Evolutionary conservation across 92 coral and sea anemone genomes (phyloP), one percentile per base, ranked within the genome.

Genomic region (Epizoanthus scotinus): DNA sequence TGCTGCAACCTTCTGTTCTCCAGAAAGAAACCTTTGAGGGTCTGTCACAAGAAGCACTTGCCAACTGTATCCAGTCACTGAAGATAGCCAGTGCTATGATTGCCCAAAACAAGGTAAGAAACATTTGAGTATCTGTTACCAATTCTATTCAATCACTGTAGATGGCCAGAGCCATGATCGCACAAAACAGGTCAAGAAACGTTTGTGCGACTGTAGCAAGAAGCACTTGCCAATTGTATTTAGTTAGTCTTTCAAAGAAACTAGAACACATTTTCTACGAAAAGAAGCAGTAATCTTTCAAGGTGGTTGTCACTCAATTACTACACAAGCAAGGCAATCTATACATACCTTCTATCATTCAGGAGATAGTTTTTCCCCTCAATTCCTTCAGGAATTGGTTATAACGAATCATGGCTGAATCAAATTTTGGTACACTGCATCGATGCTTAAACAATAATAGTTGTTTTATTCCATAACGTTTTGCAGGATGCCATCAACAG

Each of bases 1-100:
- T 77, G n/a, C 60, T 42, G 21, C 26, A 18, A 20, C 22, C 26
- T 47, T 22, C 19, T 56, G 12, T 50, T 49, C 25, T 71, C 13
- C 65, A 95, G 99, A 95, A 91, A 93, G 99, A 95, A 87, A 95
- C 99, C 6, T 95, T 95, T 63, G 99, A 95, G 86, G 99, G 99
- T 8, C 80, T 95, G 36, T 93, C 99, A n/a, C 99, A 95, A 84
- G 99, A 95, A 73, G 99, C 99, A 14, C 71, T 95, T 82, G 94
- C 98, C 40, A 83, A 86, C 14, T 95, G 99, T 68, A 93, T 95
- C 27, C 84, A 81, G 69, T 93, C 99, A 26, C 94, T 95, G 56
- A 95, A 95, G 84, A 66, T 87, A 36, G 99, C 98, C 14, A 93
- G 94, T 77, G 86, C 98, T 28, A 93, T 91, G 68, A 95, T 95